Evolutionary conservation across 2,113 vertebrate genomes (phyloP), one percentile per base, ranked within the genome.

Genomic region (Piprites chloris): DNA sequence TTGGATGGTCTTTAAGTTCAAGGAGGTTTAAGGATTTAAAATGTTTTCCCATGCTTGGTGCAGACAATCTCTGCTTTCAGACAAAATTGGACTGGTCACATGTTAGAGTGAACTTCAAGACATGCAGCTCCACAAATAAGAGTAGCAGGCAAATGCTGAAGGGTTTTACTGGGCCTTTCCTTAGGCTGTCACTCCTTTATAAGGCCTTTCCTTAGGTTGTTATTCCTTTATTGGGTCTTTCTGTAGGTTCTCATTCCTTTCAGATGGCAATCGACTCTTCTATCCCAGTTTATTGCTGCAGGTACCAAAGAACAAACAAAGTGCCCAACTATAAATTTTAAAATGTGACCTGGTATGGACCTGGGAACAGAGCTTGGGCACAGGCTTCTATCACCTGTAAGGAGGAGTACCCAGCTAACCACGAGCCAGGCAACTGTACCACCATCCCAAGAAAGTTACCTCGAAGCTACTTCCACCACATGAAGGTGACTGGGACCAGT

Each of bases 21-120:
- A 74, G 73, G 32, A 80, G 73, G 81, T 80, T 94, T 87, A 93
- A 81, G 73, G 90, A 62, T 66, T 95, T 87, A 84, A 87, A 73
- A 77, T 52, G 55, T 89, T 93, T 93, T 86, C 35, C 73, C 44
- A 50, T 26, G 8, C 58, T 47, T 59, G 44, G 30, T 80, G 67
- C 49, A 86, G 67, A 90, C 75, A 85, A 67, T 67, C 71, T 75
- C 50, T 22, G 39, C 35, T 90, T 79, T 46, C 71, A 63, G 80
- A 59, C 47, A 79, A 49, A 72, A 84, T 2, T 46, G 77, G 63
- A 91, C 49, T 14, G 76, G 76, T 46, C 55, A 66, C 52, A 44
- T 44, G 50, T 69, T 24, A 61, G 46, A 90, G 39, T 7, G 12
- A 87, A 69, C 55, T 87, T 68, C 44, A 80, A 80, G 73, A 61